A percentile compares a stretch with the other conserved stretches of the same genome.
Evolutionary conservation across 2,797 vertebrate species (phyloP).

Genomic region (Iguana delicatissima): DNA sequence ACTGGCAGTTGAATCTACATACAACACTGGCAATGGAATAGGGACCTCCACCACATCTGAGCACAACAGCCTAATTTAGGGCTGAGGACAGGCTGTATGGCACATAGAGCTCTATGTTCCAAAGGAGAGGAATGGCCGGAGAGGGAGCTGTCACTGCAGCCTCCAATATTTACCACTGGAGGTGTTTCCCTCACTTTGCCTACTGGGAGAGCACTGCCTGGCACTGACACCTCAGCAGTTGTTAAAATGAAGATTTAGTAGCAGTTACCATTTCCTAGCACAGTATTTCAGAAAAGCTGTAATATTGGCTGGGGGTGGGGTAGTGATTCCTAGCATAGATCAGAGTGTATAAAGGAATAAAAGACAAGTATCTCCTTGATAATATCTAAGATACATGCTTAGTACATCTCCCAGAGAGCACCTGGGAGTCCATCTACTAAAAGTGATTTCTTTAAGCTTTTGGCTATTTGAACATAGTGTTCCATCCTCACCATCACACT

Average conservation of each 20-base stretch:
- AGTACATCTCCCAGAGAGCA: background rate
- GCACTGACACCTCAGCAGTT: background rate
- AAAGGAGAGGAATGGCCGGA: background rate
- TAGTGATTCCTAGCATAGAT: background rate
- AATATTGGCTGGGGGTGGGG: too few relatives aligned
- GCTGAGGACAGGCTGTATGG: background rate
- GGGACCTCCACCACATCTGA: background rate
- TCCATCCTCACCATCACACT: background rate
- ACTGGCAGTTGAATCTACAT: background rate
- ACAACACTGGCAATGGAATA: background rate
- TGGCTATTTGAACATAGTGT: background rate
- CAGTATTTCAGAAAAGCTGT: background rate
- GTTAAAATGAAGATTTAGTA: background rate
- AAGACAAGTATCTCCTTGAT: background rate
- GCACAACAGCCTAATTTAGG: background rate
- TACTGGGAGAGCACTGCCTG: background rate
- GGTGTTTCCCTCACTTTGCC: background rate
- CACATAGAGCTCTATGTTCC: background rate
- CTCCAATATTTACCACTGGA: background rate
- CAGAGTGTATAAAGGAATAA: rapidly evolving
- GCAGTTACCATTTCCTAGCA: background rate
- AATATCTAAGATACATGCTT: rapidly evolving
- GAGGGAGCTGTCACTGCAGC: background rate
- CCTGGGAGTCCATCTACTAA: rapidly evolving
- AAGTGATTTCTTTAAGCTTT: background rate